A percentile compares a stretch with the other conserved stretches of the same genome.
phyloP scores from a whole-genome alignment of 2,888 invertebrate species.

The Eupithecia inturbata region DNA sequence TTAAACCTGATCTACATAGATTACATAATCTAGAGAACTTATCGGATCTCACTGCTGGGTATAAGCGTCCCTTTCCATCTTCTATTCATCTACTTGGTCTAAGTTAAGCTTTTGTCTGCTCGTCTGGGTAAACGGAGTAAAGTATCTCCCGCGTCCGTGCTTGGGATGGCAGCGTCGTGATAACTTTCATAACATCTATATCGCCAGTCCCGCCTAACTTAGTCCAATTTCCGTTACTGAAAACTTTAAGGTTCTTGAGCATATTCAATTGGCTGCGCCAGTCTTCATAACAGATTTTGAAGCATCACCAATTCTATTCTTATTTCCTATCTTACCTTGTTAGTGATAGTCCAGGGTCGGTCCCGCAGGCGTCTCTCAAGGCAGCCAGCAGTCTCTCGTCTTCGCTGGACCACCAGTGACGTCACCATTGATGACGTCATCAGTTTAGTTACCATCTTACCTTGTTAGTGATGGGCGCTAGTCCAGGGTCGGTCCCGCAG shows the following conservation, averaged over 20 bases:
- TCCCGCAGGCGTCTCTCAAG: conserved; percentile 91
- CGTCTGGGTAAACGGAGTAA: not conserved
- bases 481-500: conserved; percentile 87
- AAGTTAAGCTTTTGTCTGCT: not conserved
- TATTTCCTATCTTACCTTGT: not conserved
- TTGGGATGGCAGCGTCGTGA: not conserved
- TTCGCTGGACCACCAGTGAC: conserved; percentile 90
- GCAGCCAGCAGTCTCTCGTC: conserved; percentile 95
- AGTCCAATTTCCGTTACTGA: no score
- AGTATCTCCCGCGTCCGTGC: no score
- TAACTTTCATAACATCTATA: no score
- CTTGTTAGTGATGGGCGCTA: conserved; percentile 33
- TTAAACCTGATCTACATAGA: not conserved
- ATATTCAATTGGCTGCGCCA: not conserved
- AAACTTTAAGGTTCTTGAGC: no score
- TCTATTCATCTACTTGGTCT: not conserved
- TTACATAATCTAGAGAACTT: not conserved
- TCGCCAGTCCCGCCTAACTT: no score
- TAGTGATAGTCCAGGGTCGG: conserved; percentile 84
- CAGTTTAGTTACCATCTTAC: not conserved
- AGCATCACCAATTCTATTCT: not conserved
- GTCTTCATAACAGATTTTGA: not conserved
- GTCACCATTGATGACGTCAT: no score
- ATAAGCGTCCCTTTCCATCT: not conserved
- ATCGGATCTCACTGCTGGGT: not conserved